Percentiles rank a stretch among this genome's conserved stretches.
phyloP scores from a whole-genome alignment of 2,113 vertebrate species.

The Polypterus senegalus region DNA sequence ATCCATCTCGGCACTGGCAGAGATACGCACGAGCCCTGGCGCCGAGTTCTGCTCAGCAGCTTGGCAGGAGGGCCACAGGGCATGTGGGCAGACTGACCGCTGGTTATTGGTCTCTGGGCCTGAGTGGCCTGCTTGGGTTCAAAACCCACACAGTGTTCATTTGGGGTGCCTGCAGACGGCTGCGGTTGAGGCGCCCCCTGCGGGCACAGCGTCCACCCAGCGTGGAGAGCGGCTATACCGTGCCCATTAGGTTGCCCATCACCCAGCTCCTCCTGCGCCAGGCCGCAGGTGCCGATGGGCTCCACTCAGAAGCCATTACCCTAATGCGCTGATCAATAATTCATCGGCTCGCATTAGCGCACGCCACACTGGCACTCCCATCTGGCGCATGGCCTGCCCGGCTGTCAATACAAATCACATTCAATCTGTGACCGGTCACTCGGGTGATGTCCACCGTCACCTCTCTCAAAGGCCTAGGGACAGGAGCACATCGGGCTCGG shows the following conservation, averaged over 20 bases:
- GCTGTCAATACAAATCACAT: not conserved
- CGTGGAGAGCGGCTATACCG: too few relatives aligned
- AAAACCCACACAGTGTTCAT: not conserved
- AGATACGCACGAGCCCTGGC: not conserved
- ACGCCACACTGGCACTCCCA: slow-evolving; percentile 23
- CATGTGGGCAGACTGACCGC: not conserved
- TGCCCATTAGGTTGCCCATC: too few relatives aligned
- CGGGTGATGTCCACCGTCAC: too few relatives aligned
- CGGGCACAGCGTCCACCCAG: not conserved
- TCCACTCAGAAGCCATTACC: slow-evolving; percentile 37
- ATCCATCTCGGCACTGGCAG: slow-evolving; percentile 31
- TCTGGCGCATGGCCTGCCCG: slow-evolving; percentile 31
- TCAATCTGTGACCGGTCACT: too few relatives aligned
- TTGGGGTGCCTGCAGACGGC: not conserved
- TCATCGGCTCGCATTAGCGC: slow-evolving; percentile 52
- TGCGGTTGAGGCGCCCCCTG: slow-evolving; percentile 9
- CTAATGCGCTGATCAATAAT: slow-evolving; percentile 64
- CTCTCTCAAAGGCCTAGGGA: too few relatives aligned
- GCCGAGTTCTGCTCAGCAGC: not conserved
- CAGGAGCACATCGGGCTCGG: not conserved
- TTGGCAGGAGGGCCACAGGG: not conserved
- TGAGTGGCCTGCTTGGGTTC: not conserved
- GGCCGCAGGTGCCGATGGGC: too few relatives aligned
- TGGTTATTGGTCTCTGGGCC: not conserved
- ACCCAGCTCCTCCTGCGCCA: too few relatives aligned